phyloP scores from a whole-genome alignment of 2,797 vertebrate species.

The Myotis planiceps region DNA sequence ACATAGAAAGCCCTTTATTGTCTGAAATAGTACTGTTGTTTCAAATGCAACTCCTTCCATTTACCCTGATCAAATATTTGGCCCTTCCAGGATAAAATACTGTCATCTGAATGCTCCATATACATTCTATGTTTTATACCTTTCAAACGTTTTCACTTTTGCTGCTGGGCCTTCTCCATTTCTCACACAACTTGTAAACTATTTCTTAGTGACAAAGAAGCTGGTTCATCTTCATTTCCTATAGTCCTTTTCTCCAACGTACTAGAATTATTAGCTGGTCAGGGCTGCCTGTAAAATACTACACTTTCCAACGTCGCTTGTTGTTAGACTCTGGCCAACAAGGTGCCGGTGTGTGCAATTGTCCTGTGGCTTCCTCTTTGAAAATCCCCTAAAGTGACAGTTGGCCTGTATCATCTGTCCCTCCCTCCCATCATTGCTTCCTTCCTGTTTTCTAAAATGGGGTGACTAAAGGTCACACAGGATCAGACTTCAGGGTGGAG shows the following conservation, averaged over 20 bases:
- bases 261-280: background rate
- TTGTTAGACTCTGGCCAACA: background rate
- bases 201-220: background rate
- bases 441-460: background rate
- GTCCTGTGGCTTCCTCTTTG: background rate
- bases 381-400: background rate
- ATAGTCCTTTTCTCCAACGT: accelerated
- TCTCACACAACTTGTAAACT: background rate
- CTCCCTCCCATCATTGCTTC: background rate
- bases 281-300: background rate
- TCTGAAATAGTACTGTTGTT: background rate
- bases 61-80: background rate
- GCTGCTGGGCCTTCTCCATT: background rate
- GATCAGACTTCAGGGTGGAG: background rate
- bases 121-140: background rate
- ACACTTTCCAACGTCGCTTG: background rate
- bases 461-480: background rate
- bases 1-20: accelerated
- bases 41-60: background rate
- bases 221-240: background rate
- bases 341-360: too few species aligned
- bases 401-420: background rate
- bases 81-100: background rate
- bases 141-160: background rate
- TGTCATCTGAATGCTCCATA: background rate